These are phyloP conservation scores for Tretioscincus oriximinensis DNA, from an alignment of 2,113 vertebrate species.

Conservation along the genomic window DNA sequence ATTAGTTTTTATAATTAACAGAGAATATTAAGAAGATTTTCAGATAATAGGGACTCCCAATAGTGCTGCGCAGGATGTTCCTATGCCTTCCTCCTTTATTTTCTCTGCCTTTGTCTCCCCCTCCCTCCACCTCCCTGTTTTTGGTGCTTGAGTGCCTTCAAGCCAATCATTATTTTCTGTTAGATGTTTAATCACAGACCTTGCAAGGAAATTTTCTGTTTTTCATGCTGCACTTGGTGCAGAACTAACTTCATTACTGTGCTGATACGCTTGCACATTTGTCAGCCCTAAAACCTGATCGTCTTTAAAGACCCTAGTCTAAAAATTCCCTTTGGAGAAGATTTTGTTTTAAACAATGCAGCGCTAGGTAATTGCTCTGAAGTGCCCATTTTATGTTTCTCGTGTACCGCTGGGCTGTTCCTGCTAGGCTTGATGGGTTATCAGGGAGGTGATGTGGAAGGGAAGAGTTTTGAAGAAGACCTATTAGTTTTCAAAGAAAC, in stretches of 20 bases:
- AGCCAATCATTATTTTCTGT: constrained; percentile 57
- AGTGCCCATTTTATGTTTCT: constrained; percentile 21
- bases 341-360: constrained; percentile 41
- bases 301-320: constrained; percentile 35
- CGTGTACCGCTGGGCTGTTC: constrained; percentile 19
- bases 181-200: constrained; percentile 57
- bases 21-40: constrained; percentile 38
- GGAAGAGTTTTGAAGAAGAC: neutral
- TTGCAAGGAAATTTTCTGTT: constrained; percentile 57
- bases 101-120: neutral
- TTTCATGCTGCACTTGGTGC: constrained; percentile 48
- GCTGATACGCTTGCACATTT: neutral
- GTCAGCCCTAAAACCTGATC: constrained; percentile 30
- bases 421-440: constrained; percentile 1
- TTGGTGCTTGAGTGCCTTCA: constrained; percentile 41
- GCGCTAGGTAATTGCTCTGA: neutral
- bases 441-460: neutral
- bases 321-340: constrained; percentile 39
- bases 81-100: neutral
- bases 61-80: constrained; percentile 35
- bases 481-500: neutral
- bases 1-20: constrained; percentile 52
- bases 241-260: constrained; percentile 58
- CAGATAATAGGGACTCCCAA: constrained; percentile 29
- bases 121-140: constrained; percentile 25